Base-by-base conservation (phyloP, 2,797 vertebrate species). In the Epinephelus awoara region DNA sequence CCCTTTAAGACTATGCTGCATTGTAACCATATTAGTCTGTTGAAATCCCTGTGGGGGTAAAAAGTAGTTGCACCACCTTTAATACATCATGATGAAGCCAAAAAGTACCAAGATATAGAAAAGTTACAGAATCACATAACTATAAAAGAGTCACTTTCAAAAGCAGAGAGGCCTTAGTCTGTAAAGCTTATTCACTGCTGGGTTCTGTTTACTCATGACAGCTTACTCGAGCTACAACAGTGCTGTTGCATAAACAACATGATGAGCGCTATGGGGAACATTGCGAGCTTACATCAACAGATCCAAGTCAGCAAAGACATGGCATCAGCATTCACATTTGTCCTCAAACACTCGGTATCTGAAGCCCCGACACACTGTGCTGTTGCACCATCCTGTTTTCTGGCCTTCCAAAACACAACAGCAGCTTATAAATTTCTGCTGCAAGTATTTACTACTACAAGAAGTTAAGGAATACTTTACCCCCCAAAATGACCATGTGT, bases 181-280 rank as follows among this genome's bases (percentile, higher is more conserved):
- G 11, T 38, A 27, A 34, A 62, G 72, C 76, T 70, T 78, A 79
- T 62, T 76, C 72, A 67, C 51, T 15, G 2, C 51, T 18, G 2
- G 23, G 18, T 79, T 80, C 3, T 46, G 29, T 83, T 80, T 63
- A 49, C 55, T 73, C 25, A 13, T 67, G 76, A 78, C 75, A 87
- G 71, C 62, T 80, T 77, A 80, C 80, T 76, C 51, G 1, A 54
- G 69, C 76, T 68, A 42, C 61, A 52, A 64, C 69, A 72, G 42
- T 9, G 40, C 58, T 55, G 65, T 67, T 29, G 34, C 68, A 81
- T 56, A 52, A 76, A 85, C 59, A 77, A 67, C 72, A 76, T 15
- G 66, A 87, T 81, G 73, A 79, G 74, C 27, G 59, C 47, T 54
- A 55, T 54, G 72, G 58, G 64, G 86, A 71, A 84, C 76, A 74